Evolutionary conservation across 2,113 vertebrate genomes (phyloP).

Genomic region (Orycteropus afer): DNA sequence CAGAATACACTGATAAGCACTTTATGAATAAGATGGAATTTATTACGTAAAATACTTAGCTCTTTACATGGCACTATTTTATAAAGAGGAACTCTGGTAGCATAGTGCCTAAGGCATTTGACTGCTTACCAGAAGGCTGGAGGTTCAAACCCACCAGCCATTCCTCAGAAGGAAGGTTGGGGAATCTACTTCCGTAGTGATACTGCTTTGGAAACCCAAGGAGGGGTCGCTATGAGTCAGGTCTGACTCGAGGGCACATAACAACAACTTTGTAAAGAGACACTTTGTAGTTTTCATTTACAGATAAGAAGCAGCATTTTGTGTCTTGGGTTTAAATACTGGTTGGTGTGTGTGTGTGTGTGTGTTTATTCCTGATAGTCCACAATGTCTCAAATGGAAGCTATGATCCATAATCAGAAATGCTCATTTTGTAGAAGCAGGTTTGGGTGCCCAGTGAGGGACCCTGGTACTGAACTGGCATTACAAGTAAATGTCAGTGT

Average conservation of each 20-base stretch:
- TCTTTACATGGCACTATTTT: not conserved
- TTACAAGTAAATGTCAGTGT: not conserved
- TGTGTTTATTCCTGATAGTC: not conserved
- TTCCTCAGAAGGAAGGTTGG: too few species aligned
- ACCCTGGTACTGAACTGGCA: too few species aligned
- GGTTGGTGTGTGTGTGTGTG: not conserved
- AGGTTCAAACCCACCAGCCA: too few species aligned
- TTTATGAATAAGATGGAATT: not conserved
- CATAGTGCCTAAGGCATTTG: too few species aligned
- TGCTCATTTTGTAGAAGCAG: not conserved
- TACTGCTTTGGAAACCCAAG: too few species aligned
- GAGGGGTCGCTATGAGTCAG: too few species aligned
- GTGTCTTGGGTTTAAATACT: not conserved
- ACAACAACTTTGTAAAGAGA: not conserved
- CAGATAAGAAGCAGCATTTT: not conserved
- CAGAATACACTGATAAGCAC: not conserved
- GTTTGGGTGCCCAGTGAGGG: fast-evolving
- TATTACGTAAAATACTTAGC: not conserved
- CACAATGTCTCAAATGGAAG: not conserved
- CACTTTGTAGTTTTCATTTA: not conserved
- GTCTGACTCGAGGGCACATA: too few species aligned
- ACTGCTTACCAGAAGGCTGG: too few species aligned
- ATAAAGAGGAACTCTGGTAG: not conserved
- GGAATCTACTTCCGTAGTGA: too few species aligned
- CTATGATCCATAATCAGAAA: not conserved